Percentiles rank a stretch among this genome's conserved stretches.
These are phyloP conservation scores for Mesocricetus auratus DNA, from an alignment of 2,113 vertebrate genomes.

Conservation along the genomic window DNA sequence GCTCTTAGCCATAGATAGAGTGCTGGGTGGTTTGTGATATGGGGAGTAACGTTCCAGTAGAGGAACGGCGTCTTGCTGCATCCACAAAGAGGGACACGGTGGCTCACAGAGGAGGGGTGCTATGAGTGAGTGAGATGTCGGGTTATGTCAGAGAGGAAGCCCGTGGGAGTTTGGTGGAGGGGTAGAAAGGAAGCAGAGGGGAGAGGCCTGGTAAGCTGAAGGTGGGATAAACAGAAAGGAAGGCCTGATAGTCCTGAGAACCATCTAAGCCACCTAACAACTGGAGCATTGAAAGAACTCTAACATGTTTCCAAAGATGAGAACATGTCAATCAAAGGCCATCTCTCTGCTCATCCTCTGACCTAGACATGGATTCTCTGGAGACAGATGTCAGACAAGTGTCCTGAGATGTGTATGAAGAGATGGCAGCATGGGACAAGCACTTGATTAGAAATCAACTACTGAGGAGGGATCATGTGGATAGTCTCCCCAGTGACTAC, in stretches of 20 bases:
- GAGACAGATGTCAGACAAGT: background rate
- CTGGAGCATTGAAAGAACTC: background rate
- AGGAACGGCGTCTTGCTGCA: background rate
- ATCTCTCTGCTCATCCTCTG: background rate
- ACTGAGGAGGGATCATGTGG: background rate
- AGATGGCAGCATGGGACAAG: no score
- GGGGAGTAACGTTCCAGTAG: background rate
- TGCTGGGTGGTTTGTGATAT: background rate
- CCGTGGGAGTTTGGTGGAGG: background rate
- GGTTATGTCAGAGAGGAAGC: background rate
- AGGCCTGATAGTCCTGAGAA: background rate
- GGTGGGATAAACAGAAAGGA: background rate
- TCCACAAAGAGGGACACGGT: background rate
- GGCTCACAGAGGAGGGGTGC: background rate
- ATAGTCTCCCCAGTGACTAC: background rate
- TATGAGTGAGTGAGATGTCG: background rate
- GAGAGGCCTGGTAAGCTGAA: no score
- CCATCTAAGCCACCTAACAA: background rate
- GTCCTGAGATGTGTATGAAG: background rate
- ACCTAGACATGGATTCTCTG: background rate
- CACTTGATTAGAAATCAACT: background rate
- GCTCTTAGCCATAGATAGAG: background rate
- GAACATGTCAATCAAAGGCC: no score
- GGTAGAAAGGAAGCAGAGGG: background rate
- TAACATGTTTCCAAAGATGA: background rate